These are phyloP conservation scores for Hirudinaria manillensis DNA, from an alignment of 2,888 invertebrate species.

Conservation along the genomic window DNA sequence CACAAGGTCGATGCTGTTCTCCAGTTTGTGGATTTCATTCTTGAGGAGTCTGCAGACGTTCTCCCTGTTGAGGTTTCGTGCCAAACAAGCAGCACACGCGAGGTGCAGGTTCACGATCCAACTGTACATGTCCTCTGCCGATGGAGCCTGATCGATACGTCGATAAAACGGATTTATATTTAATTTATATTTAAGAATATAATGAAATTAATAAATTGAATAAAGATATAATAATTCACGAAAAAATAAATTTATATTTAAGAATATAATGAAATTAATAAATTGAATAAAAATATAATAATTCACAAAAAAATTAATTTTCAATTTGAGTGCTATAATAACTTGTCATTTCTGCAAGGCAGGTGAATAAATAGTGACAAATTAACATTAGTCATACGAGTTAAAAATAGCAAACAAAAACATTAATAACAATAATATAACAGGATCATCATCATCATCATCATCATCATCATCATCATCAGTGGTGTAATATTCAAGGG, in stretches of 20 bases:
- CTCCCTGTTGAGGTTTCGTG: constrained; percentile 91
- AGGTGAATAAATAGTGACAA: no score
- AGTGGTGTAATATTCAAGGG: no score
- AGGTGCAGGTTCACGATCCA: constrained; percentile 81
- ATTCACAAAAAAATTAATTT: no score
- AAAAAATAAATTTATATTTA: neutral
- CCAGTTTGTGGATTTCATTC: constrained; percentile 89
- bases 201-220: neutral
- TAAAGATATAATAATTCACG: neutral
- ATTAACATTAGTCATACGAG: no score
- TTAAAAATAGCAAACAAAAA: no score
- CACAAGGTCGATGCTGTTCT: constrained; percentile 89
- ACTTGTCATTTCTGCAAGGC: no score
- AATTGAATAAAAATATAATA: neutral
- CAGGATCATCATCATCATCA: no score
- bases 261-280: neutral
- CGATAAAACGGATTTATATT: neutral
- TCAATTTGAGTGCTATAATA: no score
- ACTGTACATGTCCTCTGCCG: constrained; percentile 30
- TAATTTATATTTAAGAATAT: neutral
- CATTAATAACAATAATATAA: no score
- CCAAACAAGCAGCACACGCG: constrained; percentile 93
- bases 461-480: no score
- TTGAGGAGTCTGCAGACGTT: constrained; percentile 90
- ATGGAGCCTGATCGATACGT: constrained; percentile 24